Conservation (phyloP, 2,888 invertebrate species). For the Mamestra brassicae region DNA sequence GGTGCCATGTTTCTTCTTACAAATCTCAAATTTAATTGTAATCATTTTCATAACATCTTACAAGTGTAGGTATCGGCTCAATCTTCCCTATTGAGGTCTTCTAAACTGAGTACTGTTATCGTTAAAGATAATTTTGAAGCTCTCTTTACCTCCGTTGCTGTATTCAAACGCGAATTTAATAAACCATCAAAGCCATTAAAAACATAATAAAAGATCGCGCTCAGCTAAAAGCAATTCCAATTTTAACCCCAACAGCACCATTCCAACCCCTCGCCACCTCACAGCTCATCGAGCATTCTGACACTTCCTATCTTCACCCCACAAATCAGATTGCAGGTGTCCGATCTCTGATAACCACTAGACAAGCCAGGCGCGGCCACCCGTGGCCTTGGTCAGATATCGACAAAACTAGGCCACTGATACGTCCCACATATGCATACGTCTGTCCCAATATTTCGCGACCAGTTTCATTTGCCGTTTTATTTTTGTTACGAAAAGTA, state of each 20-base stretch:
- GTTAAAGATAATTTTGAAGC: no score
- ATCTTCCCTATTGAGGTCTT: neutral
- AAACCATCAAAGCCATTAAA: neutral
- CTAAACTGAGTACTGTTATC: neutral
- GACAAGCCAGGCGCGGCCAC: constrained; percentile 44
- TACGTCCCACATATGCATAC: constrained; percentile 63
- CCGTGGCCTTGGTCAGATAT: constrained; percentile 77
- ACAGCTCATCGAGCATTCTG: constrained; percentile 55
- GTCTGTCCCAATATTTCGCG: constrained; percentile 68
- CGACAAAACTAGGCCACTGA: constrained; percentile 79
- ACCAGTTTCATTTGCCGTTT: constrained; percentile 69
- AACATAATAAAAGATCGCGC: neutral
- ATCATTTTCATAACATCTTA: neutral
- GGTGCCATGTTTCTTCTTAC: no score
- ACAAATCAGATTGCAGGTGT: constrained; percentile 68
- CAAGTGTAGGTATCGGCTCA: neutral
- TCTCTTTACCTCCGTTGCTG: neutral
- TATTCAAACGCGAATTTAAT: neutral
- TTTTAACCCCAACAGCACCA: constrained; percentile 22
- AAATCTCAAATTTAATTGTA: no score
- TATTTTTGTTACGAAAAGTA: constrained; percentile 65
- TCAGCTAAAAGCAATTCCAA: neutral
- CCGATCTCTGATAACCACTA: constrained; percentile 63
- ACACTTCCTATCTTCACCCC: constrained; percentile 55
- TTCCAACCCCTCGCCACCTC: constrained; percentile 17